Evolutionary conservation across 2,888 invertebrate genomes (phyloP), one percentile per base, ranked within the genome.

Genomic region (Eupithecia subfuscata): DNA sequence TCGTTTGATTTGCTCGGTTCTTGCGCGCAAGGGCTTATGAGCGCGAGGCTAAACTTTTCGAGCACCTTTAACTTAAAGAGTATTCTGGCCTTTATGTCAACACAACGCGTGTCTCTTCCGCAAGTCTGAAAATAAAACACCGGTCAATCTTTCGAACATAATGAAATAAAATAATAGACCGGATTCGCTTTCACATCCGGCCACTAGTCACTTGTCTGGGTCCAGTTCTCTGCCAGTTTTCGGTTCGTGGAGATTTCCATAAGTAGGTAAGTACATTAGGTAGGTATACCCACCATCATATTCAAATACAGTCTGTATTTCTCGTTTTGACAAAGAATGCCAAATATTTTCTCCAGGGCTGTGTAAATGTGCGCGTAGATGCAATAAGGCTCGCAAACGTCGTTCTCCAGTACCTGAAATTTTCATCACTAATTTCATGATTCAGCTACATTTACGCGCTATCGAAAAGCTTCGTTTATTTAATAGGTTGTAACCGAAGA

Each of bases 361-460:
- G 95, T 95, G 76, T 92, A 92, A 76, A 95, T 93, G 77, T 94
- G 90, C 16, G 94, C 95, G 82, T 95, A 95, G 69, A 94, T 87
- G 69, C 91, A 93, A 79, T 93, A 95, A 1, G 95, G 95, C 81
- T 94, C 94, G 77, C 92, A 93, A 8, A 93, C 86, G 82, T 95
- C 94, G 75, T 91, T 94, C 84, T 94, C 94, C 90, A 95, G 87
- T 2, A 93, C 92, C 95, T 95, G 82, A 22, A 30, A 78, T 73
- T 64, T 80, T 6, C 34, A 65, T 22, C 22, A 64, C n/a, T 9
- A 22, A 45, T 56, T 56, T 56, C 22, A 56, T 12, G 22, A 22
- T 56, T 56, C 22, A 25, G 56, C 12, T 25, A 60, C 22, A 25
- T 60, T 2, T 60, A n/a, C 0, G 0, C 11, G 56, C 9, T 56